Percentiles rank a stretch among this genome's conserved stretches.
These are phyloP conservation scores for Colletes gigas DNA, from an alignment of 1,140 invertebrate species.

Conservation along the genomic window DNA sequence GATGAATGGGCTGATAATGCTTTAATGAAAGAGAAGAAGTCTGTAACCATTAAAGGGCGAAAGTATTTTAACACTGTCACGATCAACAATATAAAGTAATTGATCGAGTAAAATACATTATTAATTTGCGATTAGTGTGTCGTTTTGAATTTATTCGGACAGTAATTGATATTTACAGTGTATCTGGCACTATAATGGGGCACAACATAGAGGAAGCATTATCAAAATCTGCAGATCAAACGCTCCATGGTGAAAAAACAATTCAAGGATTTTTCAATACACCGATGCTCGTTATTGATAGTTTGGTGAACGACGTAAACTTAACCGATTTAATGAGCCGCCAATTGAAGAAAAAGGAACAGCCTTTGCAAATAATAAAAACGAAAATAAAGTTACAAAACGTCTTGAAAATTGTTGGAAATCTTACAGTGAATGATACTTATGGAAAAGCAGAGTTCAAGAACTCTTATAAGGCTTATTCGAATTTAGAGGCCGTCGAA, in stretches of 20 bases:
- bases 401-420: conserved; percentile 60
- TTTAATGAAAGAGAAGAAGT: conserved; percentile 37
- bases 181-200: conserved; percentile 58
- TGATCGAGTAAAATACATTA: neutral
- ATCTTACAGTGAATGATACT: conserved; percentile 52
- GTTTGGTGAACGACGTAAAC: conserved; percentile 66
- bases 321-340: conserved; percentile 49
- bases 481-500: neutral
- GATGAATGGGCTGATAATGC: conserved; percentile 45
- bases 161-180: conserved; percentile 24
- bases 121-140: neutral
- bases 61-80: conserved; percentile 65
- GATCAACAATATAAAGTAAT: conserved; percentile 60
- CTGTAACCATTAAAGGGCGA: conserved; percentile 55
- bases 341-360: conserved; percentile 57
- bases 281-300: conserved; percentile 52
- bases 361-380: conserved; percentile 55
- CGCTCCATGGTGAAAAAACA: conserved; percentile 51
- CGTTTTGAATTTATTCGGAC: neutral
- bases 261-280: conserved; percentile 57
- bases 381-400: conserved; percentile 56
- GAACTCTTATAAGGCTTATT: conserved; percentile 36
- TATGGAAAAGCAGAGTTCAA: conserved; percentile 48
- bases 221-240: conserved; percentile 60
- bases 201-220: conserved; percentile 50